Conservation (phyloP, 2,888 invertebrate genomes). For the Melipona bicolor region DNA sequence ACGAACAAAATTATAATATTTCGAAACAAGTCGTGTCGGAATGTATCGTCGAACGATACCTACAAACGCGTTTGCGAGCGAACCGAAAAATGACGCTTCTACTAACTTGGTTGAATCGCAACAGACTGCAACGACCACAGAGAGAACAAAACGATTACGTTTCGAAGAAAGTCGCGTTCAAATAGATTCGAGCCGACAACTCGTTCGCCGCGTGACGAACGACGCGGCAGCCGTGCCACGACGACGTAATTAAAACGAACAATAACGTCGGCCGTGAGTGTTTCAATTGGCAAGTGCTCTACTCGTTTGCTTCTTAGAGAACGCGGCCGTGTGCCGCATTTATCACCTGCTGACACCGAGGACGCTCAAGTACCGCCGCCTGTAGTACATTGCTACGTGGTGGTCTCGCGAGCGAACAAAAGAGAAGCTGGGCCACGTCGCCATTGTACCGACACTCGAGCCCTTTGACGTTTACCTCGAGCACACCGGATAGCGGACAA, state of each 20-base stretch:
- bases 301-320: conserved; percentile 45
- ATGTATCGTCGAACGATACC: no score
- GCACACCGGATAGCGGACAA: conserved; percentile 37
- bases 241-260: conserved; percentile 68
- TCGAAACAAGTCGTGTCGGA: no score
- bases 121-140: no score
- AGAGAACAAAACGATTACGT: no score
- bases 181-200: no score
- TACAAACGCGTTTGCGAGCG: no score
- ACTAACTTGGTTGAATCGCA: no score
- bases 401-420: conserved; percentile 25
- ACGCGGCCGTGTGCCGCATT: conserved; percentile 29
- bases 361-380: no score
- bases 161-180: no score
- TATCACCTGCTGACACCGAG: conserved; percentile 52
- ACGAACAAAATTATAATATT: no score
- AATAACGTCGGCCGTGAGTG: conserved; percentile 43
- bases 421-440: background rate
- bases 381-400: background rate
- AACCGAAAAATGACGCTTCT: no score
- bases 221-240: background rate
- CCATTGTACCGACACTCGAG: conserved; percentile 23
- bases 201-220: no score
- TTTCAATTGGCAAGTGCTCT: conserved; percentile 54
- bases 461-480: conserved; percentile 49